These are phyloP conservation scores for Rhinopithecus roxellana DNA, from an alignment of 2,113 vertebrate species.

Conservation along the genomic window DNA sequence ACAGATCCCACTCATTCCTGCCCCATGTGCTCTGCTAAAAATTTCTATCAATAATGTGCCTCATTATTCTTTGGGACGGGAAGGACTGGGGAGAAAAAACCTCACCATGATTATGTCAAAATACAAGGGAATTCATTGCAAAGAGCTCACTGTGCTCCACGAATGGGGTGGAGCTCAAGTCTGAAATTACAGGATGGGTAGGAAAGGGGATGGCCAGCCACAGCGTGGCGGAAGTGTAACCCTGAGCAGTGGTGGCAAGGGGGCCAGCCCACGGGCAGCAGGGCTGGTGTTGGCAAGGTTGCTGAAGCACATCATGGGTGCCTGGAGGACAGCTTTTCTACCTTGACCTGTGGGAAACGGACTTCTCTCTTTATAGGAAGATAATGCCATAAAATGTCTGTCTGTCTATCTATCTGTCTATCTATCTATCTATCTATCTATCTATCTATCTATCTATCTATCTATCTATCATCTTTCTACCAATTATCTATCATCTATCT, in stretches of 20 bases:
- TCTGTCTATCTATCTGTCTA: no score
- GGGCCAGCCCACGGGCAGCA: fast-evolving
- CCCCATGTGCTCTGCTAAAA: background rate
- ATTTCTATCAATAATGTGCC: background rate
- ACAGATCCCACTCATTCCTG: fast-evolving
- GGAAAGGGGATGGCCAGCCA: background rate
- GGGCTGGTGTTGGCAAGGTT: background rate
- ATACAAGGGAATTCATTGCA: background rate
- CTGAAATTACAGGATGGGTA: background rate
- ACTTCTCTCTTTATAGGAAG: background rate
- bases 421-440: no score
- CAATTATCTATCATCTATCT: no score
- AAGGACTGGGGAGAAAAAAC: background rate
- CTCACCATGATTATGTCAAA: background rate
- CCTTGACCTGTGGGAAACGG: background rate
- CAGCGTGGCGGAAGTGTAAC: fast-evolving
- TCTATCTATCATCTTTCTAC: no score
- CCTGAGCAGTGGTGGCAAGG: background rate
- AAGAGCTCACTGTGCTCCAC: background rate
- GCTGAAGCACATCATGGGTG: background rate
- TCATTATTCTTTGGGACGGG: background rate
- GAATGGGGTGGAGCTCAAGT: background rate
- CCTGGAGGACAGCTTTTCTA: background rate
- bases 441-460: no score
- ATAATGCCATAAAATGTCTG: background rate